Evolutionary conservation across 2,113 vertebrate genomes (phyloP), one percentile per base, ranked within the genome.

Genomic region (Misgurnus mizolepis): DNA sequence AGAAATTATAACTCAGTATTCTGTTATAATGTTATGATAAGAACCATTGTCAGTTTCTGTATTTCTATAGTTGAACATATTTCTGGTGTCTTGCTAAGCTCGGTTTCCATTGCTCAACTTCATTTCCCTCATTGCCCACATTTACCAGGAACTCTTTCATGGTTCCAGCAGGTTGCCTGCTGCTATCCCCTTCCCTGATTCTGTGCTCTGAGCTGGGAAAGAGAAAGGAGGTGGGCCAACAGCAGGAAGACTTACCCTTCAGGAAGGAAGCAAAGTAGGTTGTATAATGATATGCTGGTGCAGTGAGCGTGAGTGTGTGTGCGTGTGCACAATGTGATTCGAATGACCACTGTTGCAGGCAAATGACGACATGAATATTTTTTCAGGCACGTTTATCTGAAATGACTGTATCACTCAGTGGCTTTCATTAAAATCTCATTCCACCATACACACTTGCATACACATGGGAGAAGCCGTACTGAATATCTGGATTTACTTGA

Each of bases 371-470:
- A 58, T 77, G 65, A 73, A 78, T 78, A 47, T 53, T 58, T 75
- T 72, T 76, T 78, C 27, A 74, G 55, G 50, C 53, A 53, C 47
- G 60, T 47, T 74, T 74, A 75, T 79, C 80, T 79, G 66, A 80
- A 82, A 82, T 58, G 76, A 79, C 71, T 82, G 67, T 53, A 80
- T 82, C 27, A 53, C 67, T 72, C 75, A 85, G 70, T 82, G 71
- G 53, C 55, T 82, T 85, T 76, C 80, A 85, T 85, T 82, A 76
- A 79, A 82, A 82, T 82, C 71, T 75, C 50, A 85, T 82, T 84
- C 70, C 80, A 71, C 43, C 61, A 6, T 62, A 27, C 56, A 81
- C 22, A 22, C 64, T 74, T 41, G 6, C 68, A 56, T 74, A 72
- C 67, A 43, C 64, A 70, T 47, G 68, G 68, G n/a, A 78, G 45